phyloP scores from a whole-genome alignment of 2,797 vertebrate genomes.

The Danio jaintianensis region DNA sequence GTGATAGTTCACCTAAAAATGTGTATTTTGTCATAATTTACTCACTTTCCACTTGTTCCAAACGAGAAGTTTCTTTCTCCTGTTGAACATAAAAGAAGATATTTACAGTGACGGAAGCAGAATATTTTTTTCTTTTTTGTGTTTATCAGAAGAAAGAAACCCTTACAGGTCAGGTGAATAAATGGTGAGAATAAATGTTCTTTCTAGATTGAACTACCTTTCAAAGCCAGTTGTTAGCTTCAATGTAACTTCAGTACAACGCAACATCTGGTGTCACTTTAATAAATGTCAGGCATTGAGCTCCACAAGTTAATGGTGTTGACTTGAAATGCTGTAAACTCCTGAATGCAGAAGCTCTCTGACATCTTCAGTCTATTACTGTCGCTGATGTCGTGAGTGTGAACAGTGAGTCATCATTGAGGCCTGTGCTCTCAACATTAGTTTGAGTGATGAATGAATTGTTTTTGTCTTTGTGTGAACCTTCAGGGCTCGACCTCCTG shows the following conservation, averaged over 20 bases:
- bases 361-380: conserved; percentile 1
- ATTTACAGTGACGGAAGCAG: too few relatives aligned
- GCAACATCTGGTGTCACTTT: not conserved
- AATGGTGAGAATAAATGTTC: too few relatives aligned
- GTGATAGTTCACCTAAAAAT: too few relatives aligned
- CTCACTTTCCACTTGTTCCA: too few relatives aligned
- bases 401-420: not conserved
- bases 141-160: too few relatives aligned
- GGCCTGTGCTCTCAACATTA: not conserved
- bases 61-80: too few relatives aligned
- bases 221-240: not conserved
- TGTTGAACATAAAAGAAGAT: too few relatives aligned
- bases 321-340: conserved; percentile 11
- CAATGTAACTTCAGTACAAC: not conserved
- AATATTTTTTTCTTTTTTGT: too few relatives aligned
- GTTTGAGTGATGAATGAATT: conserved; percentile 11
- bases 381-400: not conserved
- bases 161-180: too few relatives aligned
- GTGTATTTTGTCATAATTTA: too few relatives aligned
- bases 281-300: not conserved
- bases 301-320: not conserved
- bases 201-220: too few relatives aligned
- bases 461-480: conserved; percentile 5
- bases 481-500: not conserved
- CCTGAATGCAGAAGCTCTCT: not conserved